These are phyloP conservation scores for Incurvaria masculella DNA, from an alignment of 2,888 invertebrate species.

Conservation along the genomic window DNA sequence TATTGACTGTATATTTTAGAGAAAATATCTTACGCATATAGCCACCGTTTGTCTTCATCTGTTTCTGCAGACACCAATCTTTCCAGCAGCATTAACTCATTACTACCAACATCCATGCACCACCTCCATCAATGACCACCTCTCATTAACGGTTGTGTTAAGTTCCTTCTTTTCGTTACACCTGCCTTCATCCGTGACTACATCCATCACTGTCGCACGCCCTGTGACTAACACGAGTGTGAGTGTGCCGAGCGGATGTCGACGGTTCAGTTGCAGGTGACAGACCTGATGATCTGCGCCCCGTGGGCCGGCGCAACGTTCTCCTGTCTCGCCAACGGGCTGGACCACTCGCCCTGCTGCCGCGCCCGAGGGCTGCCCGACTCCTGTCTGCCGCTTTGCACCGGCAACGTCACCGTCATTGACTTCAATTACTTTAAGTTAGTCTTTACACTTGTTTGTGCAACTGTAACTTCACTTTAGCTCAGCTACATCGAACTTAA, in stretches of 20 bases:
- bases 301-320: conserved; percentile 83
- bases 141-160: no score
- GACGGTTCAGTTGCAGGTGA: conserved; percentile 56
- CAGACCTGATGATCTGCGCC: conserved; percentile 86
- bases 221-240: neutral
- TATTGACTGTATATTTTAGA: no score
- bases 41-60: no score
- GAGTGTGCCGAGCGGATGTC: neutral
- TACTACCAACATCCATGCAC: no score
- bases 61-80: no score
- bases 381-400: conserved; percentile 72
- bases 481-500: no score
- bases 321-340: conserved; percentile 72
- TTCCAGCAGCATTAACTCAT: no score
- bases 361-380: conserved; percentile 70
- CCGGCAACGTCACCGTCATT: conserved; percentile 73
- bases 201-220: neutral
- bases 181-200: neutral
- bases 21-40: no score
- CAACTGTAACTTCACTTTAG: no score
- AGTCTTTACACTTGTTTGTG: conserved; percentile 29
- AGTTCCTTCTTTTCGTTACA: no score
- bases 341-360: conserved; percentile 82
- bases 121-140: no score
- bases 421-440: conserved; percentile 83